Base-by-base conservation (phyloP, 2,888 invertebrate species). In the Leptopterna dolabrata region DNA sequence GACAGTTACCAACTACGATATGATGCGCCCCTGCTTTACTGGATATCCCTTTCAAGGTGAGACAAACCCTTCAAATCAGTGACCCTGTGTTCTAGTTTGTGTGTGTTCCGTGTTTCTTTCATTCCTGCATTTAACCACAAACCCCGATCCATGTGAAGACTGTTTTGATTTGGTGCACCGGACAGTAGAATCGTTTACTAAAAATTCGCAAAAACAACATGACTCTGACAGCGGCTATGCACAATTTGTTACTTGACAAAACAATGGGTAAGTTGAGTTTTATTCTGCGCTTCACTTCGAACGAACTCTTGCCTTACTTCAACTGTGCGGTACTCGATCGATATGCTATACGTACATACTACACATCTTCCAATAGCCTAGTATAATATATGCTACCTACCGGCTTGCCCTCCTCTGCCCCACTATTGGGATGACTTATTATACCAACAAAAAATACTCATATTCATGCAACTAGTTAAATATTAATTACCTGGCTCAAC, bases 31-130 rank as follows among this genome's bases (percentile, higher is more conserved):
- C 89, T 91, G 91, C 90, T 92, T 92, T 90, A 91, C 92, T 89
- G 92, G 92, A 90, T 92, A 92, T 90, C 92, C 92, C 36, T 92
- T 92, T 90, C 92, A 92, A 92, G 92, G 92, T 91, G 90, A 91
- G 89, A 83, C 78, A 81, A 81, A 81, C 81, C 81, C 51, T 81
- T 81, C 81, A 81, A 51, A 83, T 80, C 36, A 81, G 81, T 81
- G 81, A 81, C 29, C 81, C 81, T 55, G 51, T 47, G 45, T 30
- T 30, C 16, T 81, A 55, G 51, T 81, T 30, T 81, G 81, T 81
- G 81, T 81, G 81, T 81, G 81, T 45, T 43, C 27, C 63, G 63
- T 63, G 63, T 4, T 36, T 36, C 7, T 2, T n/a, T 19, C 19
- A n/a, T 55, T 6, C 6, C 11, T 24, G 29, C 16, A 16, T 47